These are phyloP conservation scores for Labrus mixtus DNA, from an alignment of 2,113 vertebrate species.

Conservation along the genomic window DNA sequence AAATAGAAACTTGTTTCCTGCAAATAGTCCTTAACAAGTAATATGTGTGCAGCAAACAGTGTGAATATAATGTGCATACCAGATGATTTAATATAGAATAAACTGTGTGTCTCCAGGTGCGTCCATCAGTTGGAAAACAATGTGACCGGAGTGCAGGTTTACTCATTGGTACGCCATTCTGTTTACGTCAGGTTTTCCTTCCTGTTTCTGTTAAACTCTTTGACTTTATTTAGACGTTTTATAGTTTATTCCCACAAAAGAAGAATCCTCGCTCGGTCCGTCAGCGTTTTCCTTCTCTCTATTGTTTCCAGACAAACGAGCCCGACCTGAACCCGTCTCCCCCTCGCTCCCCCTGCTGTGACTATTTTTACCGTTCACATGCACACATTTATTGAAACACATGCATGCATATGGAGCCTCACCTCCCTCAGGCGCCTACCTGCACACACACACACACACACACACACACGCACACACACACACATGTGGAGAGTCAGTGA, in stretches of 20 bases:
- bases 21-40: neutral
- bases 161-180: neutral
- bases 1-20: neutral
- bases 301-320: slow-evolving; percentile 70
- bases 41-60: neutral
- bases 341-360: neutral
- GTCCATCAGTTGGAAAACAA: neutral
- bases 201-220: slow-evolving; percentile 13
- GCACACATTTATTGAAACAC: slow-evolving; percentile 14
- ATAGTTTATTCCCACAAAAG: slow-evolving; percentile 22
- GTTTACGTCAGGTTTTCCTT: slow-evolving; percentile 21
- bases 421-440: slow-evolving; percentile 28
- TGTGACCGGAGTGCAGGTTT: neutral
- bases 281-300: slow-evolving; percentile 59
- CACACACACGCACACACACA: slow-evolving; percentile 1
- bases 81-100: neutral
- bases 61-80: neutral
- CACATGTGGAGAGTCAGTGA: slow-evolving; percentile 4
- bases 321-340: slow-evolving; percentile 15
- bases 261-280: slow-evolving; percentile 23
- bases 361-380: slow-evolving; percentile 57
- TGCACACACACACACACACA: slow-evolving; percentile 18
- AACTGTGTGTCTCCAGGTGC: neutral
- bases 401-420: slow-evolving; percentile 1
- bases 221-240: slow-evolving; percentile 24